Base-by-base conservation (phyloP, 2,113 vertebrate species). In the Candoia aspera region DNA sequence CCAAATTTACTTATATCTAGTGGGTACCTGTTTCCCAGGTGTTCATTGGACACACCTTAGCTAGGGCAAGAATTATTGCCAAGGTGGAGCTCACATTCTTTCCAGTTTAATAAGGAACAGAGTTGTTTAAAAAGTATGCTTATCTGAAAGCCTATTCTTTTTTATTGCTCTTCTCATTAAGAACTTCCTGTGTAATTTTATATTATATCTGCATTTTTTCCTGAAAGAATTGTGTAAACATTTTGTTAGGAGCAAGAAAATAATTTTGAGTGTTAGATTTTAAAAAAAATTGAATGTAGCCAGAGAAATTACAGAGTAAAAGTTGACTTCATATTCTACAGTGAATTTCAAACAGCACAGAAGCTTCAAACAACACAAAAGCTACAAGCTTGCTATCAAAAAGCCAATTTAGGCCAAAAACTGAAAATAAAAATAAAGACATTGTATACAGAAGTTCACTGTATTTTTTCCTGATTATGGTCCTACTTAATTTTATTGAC, bases 141-240 rank as follows among this genome's bases (percentile, higher is more conserved):
- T 97, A 97, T 95, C 94, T 95, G 91, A 2, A 88, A 91, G 92
- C 94, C 95, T 96, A 90, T 88, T 94, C 42, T 96, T 10, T 68
- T 96, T 96, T 95, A 95, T 95, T 96, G 87, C 95, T 96, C 92
- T 92, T 96, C 95, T 96, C 94, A 97, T 96, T 96, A 96, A 95
- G 92, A 53, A 94, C 94, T 96, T 96, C 96, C 97, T 97, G 95
- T 88, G 95, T 54, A 0, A 92, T 95, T 96, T 90, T 90, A 83
- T 24, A 91, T 87, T 91, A 94, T 94, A 93, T 95, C 94, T 95
- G 96, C 97, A 96, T 23, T 94, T 95, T 95, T 93, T 96, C 90
- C 23, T 42, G 17, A 59, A 93, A 92, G 95, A 95, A 96, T 95
- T 94, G 83, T 96, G 94, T 88, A 95, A 93, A 95, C 93, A 96